These are phyloP conservation scores for Zoroaster sp. DNA, from an alignment of 53 echinoderm and acorn worm genomes.

Conservation along the genomic window DNA sequence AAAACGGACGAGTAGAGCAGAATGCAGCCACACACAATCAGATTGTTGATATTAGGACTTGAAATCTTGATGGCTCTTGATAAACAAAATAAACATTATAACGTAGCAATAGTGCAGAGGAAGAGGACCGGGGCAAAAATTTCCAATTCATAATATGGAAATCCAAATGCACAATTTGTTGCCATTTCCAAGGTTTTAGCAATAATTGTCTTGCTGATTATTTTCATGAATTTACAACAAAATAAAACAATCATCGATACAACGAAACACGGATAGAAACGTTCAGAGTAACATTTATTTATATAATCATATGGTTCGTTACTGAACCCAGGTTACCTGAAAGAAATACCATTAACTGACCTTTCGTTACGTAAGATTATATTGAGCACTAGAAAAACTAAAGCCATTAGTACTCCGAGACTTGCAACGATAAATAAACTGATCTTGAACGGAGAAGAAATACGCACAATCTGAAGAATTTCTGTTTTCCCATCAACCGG, in stretches of 20 bases:
- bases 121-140: too few species aligned
- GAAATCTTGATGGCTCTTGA: conserved; percentile 73
- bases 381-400: conserved; percentile 17
- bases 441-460: not conserved
- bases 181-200: too few species aligned
- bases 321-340: too few species aligned
- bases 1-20: conserved; percentile 54
- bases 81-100: too few species aligned
- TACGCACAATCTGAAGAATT: not conserved
- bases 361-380: conserved; percentile 27
- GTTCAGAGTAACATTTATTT: too few species aligned
- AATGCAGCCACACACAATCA: conserved; percentile 60
- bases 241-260: too few species aligned
- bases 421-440: not conserved
- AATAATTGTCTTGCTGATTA: not conserved
- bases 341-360: not conserved
- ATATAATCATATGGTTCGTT: too few species aligned
- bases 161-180: too few species aligned
- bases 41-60: conserved; percentile 59
- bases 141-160: too few species aligned
- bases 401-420: not conserved
- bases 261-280: too few species aligned
- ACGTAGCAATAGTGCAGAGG: too few species aligned
- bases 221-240: not conserved
- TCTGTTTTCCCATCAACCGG: conserved; percentile 41